phyloP scores from a whole-genome alignment of 2,797 vertebrate genomes.

The Hyperoplus immaculatus region DNA sequence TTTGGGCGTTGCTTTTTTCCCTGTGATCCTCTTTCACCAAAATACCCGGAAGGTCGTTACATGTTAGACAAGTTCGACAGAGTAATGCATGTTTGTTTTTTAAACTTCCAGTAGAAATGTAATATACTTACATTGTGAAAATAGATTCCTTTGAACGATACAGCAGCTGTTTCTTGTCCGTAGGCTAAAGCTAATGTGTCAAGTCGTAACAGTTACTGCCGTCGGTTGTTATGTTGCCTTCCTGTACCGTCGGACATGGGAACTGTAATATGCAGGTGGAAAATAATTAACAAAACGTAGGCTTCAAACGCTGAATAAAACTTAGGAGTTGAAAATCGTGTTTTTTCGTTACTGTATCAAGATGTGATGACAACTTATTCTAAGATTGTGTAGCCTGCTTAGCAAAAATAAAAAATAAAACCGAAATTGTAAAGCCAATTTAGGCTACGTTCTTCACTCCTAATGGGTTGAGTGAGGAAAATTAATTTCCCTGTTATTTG shows the following conservation, averaged over 20 bases:
- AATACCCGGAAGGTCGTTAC: background rate
- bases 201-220: constrained; percentile 62
- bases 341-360: background rate
- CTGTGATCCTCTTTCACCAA: constrained; percentile 10
- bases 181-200: constrained; percentile 50
- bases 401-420: background rate
- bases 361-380: fast-evolving
- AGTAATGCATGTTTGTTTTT: background rate
- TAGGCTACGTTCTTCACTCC: background rate
- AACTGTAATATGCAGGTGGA: fast-evolving
- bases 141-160: constrained; percentile 19
- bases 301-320: background rate
- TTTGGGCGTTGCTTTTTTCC: constrained; percentile 78
- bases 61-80: background rate
- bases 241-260: background rate
- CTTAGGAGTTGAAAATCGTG: fast-evolving
- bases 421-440: background rate
- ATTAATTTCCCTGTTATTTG: too few species aligned
- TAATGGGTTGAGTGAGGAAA: too few species aligned
- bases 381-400: fast-evolving
- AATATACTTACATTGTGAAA: constrained; percentile 76
- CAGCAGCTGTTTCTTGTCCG: constrained; percentile 31
- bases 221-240: constrained; percentile 55
- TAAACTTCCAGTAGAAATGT: background rate
- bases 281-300: too few species aligned